These are phyloP conservation scores for Himalopsyche tibetana DNA, from an alignment of 2,888 invertebrate species.

Conservation along the genomic window DNA sequence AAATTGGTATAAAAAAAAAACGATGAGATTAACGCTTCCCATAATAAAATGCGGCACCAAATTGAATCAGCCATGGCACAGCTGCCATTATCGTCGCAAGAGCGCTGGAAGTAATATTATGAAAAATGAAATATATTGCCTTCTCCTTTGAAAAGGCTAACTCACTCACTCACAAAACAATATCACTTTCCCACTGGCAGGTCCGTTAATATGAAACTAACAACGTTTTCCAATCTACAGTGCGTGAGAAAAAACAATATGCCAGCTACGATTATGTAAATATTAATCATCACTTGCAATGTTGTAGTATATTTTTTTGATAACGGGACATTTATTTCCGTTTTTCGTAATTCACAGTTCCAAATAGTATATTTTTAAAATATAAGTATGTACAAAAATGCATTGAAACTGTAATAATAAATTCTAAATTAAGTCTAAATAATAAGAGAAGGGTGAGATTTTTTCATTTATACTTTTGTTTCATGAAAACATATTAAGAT, in stretches of 20 bases:
- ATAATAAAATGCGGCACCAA: conserved; percentile 16
- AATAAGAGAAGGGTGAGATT: too few relatives aligned
- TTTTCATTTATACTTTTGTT: too few relatives aligned
- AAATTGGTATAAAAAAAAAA: background rate
- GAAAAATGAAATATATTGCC: conserved; percentile 26
- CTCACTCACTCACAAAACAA: conserved; percentile 7
- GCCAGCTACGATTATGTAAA: too few relatives aligned
- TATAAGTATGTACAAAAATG: too few relatives aligned
- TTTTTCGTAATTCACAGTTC: too few relatives aligned
- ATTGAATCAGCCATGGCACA: conserved; percentile 1
- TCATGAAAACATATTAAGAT: too few relatives aligned
- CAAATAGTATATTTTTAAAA: too few relatives aligned
- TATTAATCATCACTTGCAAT: too few relatives aligned
- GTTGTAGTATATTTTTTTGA: too few relatives aligned
- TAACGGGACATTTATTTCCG: too few relatives aligned
- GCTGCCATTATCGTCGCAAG: background rate
- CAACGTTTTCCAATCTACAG: background rate
- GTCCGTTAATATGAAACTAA: conserved; percentile 16
- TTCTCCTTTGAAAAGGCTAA: conserved; percentile 31
- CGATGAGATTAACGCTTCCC: background rate
- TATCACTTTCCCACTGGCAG: conserved; percentile 19
- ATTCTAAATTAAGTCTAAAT: too few relatives aligned
- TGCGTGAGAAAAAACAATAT: background rate
- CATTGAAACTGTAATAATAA: too few relatives aligned
- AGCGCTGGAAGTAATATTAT: conserved; percentile 14